A percentile compares a stretch with the other conserved stretches of the same genome.
These are phyloP conservation scores for Athene noctua DNA, from an alignment of 2,113 vertebrate species.

Conservation along the genomic window DNA sequence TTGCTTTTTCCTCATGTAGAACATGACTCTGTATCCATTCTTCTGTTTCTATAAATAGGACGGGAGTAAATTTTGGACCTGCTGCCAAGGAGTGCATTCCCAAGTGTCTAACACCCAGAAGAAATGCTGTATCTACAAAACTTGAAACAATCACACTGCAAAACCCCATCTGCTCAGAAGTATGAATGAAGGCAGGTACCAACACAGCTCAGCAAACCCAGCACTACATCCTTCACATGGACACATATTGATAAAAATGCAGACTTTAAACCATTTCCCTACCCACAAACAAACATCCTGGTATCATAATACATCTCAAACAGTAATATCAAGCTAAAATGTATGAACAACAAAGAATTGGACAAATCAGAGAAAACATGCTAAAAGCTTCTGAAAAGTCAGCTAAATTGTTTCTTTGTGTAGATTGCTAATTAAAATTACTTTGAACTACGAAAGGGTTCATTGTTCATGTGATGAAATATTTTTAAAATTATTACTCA, in stretches of 20 bases:
- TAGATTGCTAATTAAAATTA: background rate
- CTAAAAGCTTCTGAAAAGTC: background rate
- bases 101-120: background rate
- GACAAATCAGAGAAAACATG: background rate
- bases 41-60: background rate
- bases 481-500: background rate
- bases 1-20: background rate
- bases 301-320: background rate
- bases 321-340: background rate
- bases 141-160: background rate
- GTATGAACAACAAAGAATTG: background rate
- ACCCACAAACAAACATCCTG: background rate
- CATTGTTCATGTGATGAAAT: background rate
- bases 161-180: background rate
- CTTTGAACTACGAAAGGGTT: background rate
- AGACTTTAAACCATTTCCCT: background rate
- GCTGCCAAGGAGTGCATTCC: background rate
- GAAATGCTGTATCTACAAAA: background rate
- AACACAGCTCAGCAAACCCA: background rate
- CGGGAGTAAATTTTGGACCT: background rate
- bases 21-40: background rate
- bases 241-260: background rate
- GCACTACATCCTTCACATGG: background rate
- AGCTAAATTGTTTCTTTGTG: background rate
- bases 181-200: background rate